phyloP scores from a whole-genome alignment of 2,888 invertebrate species.

The Cryptocheilus praepositus region DNA sequence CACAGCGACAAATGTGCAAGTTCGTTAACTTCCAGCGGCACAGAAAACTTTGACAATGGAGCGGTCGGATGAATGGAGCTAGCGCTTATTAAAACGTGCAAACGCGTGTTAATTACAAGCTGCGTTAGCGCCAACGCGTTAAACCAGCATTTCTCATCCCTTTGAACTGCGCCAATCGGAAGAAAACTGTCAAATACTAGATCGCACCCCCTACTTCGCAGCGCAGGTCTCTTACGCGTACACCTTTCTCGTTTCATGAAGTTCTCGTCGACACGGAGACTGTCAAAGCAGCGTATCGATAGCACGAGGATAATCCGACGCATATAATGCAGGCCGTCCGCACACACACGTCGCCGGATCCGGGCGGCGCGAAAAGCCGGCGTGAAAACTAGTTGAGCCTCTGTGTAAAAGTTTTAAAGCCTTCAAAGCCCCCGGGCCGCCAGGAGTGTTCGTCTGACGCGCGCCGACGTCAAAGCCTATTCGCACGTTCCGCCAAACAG shows the following conservation, averaged over 20 bases:
- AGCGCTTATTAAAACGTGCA: no score
- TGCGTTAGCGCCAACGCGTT: no score
- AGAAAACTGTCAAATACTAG: no score
- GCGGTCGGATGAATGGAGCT: no score
- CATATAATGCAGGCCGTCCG: conserved; percentile 55
- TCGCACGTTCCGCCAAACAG: conserved; percentile 42
- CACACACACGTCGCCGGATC: not conserved
- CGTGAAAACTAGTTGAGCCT: conserved; percentile 55
- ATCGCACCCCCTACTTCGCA: no score
- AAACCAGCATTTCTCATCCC: no score
- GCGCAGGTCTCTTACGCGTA: no score
- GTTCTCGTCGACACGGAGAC: not conserved
- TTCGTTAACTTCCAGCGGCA: no score
- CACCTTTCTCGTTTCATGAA: not conserved
- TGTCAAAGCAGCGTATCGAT: conserved; percentile 10
- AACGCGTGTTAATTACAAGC: no score
- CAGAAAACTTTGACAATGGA: no score
- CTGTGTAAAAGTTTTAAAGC: conserved; percentile 59
- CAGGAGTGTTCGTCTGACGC: not conserved
- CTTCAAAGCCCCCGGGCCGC: conserved; percentile 24
- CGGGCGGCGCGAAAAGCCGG: conserved; percentile 42
- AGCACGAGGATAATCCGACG: conserved; percentile 48
- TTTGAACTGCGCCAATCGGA: no score
- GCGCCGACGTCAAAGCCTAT: not conserved
- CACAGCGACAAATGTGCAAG: no score